phyloP scores from a whole-genome alignment of 2,888 invertebrate genomes.

The Lepeophtheirus nordmannii region DNA sequence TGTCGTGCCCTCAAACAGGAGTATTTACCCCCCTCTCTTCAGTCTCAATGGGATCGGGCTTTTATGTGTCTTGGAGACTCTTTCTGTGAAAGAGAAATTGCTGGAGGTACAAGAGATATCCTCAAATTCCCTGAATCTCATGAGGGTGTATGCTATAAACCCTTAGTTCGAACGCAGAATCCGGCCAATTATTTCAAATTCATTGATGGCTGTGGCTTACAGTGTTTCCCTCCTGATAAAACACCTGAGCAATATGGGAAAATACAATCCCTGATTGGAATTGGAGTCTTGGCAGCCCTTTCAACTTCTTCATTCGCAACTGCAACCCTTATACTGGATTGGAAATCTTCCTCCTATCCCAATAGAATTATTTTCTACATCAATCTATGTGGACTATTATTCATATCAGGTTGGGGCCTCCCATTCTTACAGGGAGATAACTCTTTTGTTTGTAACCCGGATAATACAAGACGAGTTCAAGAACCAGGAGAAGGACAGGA shows the following conservation, averaged over 20 bases:
- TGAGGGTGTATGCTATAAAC: neutral
- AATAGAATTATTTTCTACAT: neutral
- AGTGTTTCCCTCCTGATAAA: neutral
- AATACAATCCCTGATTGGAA: neutral
- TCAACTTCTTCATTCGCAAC: neutral
- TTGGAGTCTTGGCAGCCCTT: neutral
- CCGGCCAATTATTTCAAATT: neutral
- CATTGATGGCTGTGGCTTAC: neutral
- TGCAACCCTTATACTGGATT: neutral
- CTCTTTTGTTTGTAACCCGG: constrained; percentile 1
- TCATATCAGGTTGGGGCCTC: constrained; percentile 5
- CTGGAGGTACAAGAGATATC: neutral
- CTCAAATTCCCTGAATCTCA: neutral
- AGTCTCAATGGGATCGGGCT: neutral
- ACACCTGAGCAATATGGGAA: neutral
- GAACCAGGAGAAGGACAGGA: constrained; percentile 4
- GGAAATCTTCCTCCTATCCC: neutral
- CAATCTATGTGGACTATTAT: neutral
- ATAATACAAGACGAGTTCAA: neutral
- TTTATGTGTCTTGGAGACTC: neutral
- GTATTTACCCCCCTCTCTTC: neutral
- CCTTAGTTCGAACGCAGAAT: neutral
- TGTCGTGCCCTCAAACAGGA: neutral
- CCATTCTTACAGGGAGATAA: neutral
- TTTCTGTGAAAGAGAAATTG: neutral